Evolutionary conservation across 2,888 invertebrate species (phyloP), one percentile per base, ranked within the genome.

Genomic region (Agrochola macilenta): DNA sequence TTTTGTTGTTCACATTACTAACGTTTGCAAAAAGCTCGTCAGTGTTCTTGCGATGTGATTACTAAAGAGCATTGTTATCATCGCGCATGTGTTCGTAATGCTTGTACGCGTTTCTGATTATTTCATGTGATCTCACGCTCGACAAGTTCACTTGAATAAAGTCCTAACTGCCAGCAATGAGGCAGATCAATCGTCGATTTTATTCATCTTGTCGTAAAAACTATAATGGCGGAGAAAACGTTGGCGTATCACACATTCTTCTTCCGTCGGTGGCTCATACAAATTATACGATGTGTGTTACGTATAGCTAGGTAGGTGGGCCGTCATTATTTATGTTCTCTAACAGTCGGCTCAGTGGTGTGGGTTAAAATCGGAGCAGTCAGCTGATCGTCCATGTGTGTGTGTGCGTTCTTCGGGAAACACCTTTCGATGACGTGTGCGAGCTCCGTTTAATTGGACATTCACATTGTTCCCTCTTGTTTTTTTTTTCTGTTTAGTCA

Each of bases 251-350:
- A 93, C 93, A 93, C 96, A 95, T 95, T 95, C 94, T 93, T 93
- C 93, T 91, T 92, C 88, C 91, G 94, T 89, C 92, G 93, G 92
- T 92, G 93, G 95, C 93, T 95, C 94, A 94, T 95, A 96, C 96
- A 96, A 95, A 96, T 96, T 96, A 95, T 95, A 96, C 96, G 94
- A 95, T 92, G 93, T 93, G 92, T 95, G 94, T 94, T 96, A 95
- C 94, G 95, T 96, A 95, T 96, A 95, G 95, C 93, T 96, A 94
- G 95, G 95, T 96, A 96, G 96, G 95, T 96, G 95, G 95, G 96
- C 94, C 95, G 95, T 96, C 96, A 96, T 96, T 96, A 96, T 96
- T 96, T 96, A 96, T 96, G 96, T 96, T 96, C 96, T 96, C 96
- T 96, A 96, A 96, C 96, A 95, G 95, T 94, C 94, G 92, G 91